These are phyloP conservation scores for Drosophila tristis DNA, from an alignment of 1,140 invertebrate species.

Conservation along the genomic window DNA sequence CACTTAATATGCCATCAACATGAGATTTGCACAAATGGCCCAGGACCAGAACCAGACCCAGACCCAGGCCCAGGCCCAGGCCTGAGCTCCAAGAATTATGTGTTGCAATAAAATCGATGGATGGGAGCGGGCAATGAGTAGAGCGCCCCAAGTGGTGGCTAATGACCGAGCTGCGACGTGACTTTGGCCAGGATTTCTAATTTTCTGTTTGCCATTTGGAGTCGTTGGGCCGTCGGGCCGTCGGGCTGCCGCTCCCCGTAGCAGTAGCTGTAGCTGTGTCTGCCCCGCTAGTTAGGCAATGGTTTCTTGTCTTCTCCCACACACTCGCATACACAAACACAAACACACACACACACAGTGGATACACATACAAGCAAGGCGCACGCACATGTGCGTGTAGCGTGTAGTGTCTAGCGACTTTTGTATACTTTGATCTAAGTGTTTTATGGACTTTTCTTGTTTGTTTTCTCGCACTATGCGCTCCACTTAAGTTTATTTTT, in stretches of 20 bases:
- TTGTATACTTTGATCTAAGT: conserved; percentile 69
- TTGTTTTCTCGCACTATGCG: conserved; percentile 41
- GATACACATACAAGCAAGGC: background rate
- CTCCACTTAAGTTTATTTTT: conserved; percentile 60
- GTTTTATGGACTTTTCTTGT: conserved; percentile 83
- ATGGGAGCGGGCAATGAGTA: background rate
- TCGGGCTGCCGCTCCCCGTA: no score
- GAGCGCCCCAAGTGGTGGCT: conserved; percentile 47
- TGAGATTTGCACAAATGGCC: conserved; percentile 80
- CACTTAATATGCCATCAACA: conserved; percentile 82
- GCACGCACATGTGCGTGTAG: conserved; percentile 9
- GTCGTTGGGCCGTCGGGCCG: background rate
- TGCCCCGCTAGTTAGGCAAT: conserved; percentile 51
- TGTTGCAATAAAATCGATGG: conserved; percentile 79
- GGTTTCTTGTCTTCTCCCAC: conserved; percentile 32
- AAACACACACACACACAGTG: no score
- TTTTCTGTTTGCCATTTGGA: conserved; percentile 46
- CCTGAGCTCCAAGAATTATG: conserved; percentile 63
- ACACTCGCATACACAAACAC: background rate
- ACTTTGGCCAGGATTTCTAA: conserved; percentile 75
- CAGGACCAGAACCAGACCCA: conserved; percentile 15
- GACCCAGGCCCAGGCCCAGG: conserved; percentile 43
- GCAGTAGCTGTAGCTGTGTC: background rate
- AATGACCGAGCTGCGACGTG: conserved; percentile 77
- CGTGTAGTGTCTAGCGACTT: no score